Conservation (phyloP, 2,888 invertebrate genomes). For the Smittia aterrima region DNA sequence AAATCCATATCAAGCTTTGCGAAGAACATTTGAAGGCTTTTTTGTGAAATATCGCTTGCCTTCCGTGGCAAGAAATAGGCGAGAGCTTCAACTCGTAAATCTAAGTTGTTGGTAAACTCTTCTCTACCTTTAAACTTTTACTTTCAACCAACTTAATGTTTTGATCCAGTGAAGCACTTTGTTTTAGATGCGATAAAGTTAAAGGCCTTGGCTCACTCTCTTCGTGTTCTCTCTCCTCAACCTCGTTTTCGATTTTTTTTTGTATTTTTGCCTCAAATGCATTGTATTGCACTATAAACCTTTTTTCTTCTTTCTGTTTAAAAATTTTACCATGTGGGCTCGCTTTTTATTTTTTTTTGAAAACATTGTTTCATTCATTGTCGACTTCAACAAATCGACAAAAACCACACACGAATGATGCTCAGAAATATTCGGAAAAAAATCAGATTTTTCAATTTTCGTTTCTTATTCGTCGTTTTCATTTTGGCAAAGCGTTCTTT, state of each 20-base stretch:
- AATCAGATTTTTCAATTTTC: background rate
- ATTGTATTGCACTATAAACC: slow-evolving; percentile 27
- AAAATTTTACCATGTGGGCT: slow-evolving; percentile 26
- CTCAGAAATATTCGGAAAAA: slow-evolving; percentile 14
- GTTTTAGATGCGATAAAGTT: slow-evolving; percentile 29
- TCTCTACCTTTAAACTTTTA: slow-evolving; percentile 28
- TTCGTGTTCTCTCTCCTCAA: slow-evolving; percentile 4
- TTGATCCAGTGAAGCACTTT: background rate
- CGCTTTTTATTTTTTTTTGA: slow-evolving; percentile 17
- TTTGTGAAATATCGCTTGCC: slow-evolving; percentile 3
- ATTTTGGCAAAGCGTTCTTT: slow-evolving; percentile 22
- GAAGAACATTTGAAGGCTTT: slow-evolving; percentile 11
- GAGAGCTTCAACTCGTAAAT: background rate
- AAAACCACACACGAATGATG: slow-evolving; percentile 36
- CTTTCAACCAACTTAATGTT: slow-evolving; percentile 32
- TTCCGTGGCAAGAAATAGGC: background rate
- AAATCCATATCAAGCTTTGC: background rate
- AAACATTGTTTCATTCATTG: slow-evolving; percentile 16
- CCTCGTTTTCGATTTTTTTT: slow-evolving; percentile 17
- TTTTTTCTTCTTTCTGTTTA: slow-evolving; percentile 24
- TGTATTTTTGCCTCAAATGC: background rate
- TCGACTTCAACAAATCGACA: background rate
- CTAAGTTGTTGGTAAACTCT: background rate
- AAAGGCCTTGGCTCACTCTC: slow-evolving; percentile 30
- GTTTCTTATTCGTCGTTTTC: background rate